These are phyloP conservation scores for Thunnus maccoyii DNA, from an alignment of 2,113 vertebrate species.

Conservation along the genomic window DNA sequence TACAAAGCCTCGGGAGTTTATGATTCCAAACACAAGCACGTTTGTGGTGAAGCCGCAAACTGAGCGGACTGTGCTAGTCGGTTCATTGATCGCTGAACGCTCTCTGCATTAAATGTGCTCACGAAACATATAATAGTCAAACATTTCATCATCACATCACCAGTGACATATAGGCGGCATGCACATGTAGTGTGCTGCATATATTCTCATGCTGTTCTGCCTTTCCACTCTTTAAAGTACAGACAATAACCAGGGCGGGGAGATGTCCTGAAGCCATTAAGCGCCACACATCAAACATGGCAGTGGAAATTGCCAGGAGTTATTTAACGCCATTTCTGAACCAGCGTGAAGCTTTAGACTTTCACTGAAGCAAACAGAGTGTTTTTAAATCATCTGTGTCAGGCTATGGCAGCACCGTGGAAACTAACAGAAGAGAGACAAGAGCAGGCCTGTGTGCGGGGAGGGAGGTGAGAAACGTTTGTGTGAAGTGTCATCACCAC, in stretches of 20 bases:
- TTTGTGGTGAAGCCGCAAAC: neutral
- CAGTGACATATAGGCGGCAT: neutral
- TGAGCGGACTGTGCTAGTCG: no score
- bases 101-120: slow-evolving; percentile 6
- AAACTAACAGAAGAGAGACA: slow-evolving; percentile 21
- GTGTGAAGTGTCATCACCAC: slow-evolving; percentile 49
- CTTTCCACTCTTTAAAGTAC: slow-evolving; percentile 15
- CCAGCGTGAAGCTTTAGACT: slow-evolving; percentile 14
- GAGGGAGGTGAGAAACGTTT: slow-evolving; percentile 47
- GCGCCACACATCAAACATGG: slow-evolving; percentile 30
- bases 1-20: slow-evolving; percentile 10
- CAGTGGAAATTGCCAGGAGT: neutral
- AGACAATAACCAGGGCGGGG: neutral
- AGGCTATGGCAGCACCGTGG: slow-evolving; percentile 13
- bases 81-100: neutral
- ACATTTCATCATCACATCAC: neutral
- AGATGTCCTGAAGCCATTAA: slow-evolving; percentile 33
- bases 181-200: neutral
- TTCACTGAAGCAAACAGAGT: slow-evolving; percentile 10
- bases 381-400: slow-evolving; percentile 29
- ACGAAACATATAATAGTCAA: slow-evolving; percentile 1
- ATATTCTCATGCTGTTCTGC: neutral
- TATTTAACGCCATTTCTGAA: slow-evolving; percentile 20
- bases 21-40: slow-evolving; percentile 17
- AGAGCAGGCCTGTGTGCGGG: slow-evolving; percentile 57